phyloP scores from a whole-genome alignment of 2,113 vertebrate species.

The Phocoena sinus region DNA sequence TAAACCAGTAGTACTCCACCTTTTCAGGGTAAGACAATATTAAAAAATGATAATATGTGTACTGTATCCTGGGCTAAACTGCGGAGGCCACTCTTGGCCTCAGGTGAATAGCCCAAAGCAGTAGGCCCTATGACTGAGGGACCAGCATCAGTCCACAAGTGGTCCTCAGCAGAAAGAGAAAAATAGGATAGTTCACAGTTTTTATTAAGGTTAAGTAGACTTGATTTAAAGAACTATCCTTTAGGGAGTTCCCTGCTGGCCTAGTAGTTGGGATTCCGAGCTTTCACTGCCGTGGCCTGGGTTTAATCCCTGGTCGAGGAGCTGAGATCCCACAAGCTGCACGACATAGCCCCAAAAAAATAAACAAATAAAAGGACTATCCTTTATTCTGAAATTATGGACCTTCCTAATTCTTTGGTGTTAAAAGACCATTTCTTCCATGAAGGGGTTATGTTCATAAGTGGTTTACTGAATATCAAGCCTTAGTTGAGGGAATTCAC shows the following conservation, averaged over 20 bases:
- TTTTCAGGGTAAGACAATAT: not conserved
- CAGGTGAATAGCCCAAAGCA: not conserved
- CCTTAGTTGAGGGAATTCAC: not conserved
- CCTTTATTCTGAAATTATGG: not conserved
- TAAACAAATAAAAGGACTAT: not conserved
- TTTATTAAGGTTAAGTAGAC: not conserved
- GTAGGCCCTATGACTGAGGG: not conserved
- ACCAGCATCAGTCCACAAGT: not conserved
- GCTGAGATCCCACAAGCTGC: not conserved
- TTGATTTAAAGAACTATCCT: not conserved
- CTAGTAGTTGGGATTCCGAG: not conserved
- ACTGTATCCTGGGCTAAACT: not conserved
- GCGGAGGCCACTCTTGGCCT: not conserved
- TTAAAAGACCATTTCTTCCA: conserved; percentile 20
- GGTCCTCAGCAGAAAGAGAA: not conserved
- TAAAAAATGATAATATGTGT: not conserved
- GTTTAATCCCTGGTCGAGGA: not conserved
- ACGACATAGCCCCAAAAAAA: not conserved
- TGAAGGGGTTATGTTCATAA: not conserved
- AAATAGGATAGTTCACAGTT: not conserved
- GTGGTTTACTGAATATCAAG: not conserved
- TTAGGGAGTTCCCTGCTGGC: not conserved
- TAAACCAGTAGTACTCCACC: not conserved
- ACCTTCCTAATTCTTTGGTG: not conserved
- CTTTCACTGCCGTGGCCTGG: not conserved